Evolutionary conservation across 2,888 invertebrate species (phyloP), one percentile per base, ranked within the genome.

Genomic region (Lycaena phlaeas): DNA sequence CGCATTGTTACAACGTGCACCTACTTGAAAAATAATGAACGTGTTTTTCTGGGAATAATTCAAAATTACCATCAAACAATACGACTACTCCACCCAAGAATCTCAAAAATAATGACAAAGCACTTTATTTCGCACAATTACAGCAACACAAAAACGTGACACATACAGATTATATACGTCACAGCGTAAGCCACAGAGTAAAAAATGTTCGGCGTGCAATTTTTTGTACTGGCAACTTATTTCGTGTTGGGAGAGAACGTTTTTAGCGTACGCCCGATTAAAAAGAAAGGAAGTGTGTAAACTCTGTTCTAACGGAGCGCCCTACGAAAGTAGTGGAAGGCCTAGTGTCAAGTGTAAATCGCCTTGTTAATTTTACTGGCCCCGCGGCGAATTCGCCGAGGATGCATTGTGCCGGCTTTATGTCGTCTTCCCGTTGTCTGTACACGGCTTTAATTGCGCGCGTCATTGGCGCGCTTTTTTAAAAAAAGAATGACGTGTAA

Each of bases 401-500:
- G 79, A 84, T 73, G 77, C 71, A 84, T 82, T 85, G 85, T 84
- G 67, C 68, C 65, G 79, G 79, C 85, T 82, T 84, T 81, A 82
- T 79, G 78, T 75, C 78, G 71, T 78, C 79, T 81, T 81, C 72
- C 73, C 70, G 77, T 82, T 81, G 81, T 81, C 82, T 84, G 79
- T 79, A 78, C 81, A 76, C 70, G 60, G 77, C 73, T 79, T 81
- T 84, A 82, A 84, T 84, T 82, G 82, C 75, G 74, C 79, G 76
- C 81, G 82, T 84, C 82, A 82, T 82, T 77, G 81, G 78, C 76
- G 77, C 69, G 78, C 79, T 79, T 81, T 82, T 81, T 79, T 68
- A n/a, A 84, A 84, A 82, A 56, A 84, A 84, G 77, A 84, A 84
- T 82, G 84, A 82, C 81, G 76, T 82, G 82, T 82, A 84, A 84